These are phyloP conservation scores for Zonotrichia albicollis DNA, from an alignment of 2,797 vertebrate species.

Conservation along the genomic window DNA sequence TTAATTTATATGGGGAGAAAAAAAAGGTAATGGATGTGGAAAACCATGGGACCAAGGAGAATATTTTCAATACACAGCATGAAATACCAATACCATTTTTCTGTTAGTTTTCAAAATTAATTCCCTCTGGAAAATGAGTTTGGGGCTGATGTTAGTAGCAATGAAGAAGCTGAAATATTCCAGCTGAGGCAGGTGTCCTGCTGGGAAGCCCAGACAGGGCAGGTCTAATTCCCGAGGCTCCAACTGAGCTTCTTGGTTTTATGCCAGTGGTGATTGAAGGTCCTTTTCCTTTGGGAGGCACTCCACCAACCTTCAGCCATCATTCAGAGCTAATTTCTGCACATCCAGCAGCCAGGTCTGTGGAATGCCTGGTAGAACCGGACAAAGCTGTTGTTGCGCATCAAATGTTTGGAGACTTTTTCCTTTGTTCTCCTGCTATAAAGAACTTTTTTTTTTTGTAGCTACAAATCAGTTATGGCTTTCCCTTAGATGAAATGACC, in stretches of 20 bases:
- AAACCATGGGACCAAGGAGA: background rate
- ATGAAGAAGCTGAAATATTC: background rate
- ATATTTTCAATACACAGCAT: background rate
- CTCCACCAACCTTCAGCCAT: background rate
- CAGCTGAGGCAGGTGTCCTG: background rate
- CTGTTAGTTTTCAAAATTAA: background rate
- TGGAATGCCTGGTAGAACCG: background rate
- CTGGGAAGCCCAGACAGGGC: background rate
- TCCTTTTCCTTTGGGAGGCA: background rate
- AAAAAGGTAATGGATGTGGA: background rate
- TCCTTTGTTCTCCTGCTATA: background rate
- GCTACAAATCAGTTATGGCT: background rate
- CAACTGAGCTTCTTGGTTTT: background rate
- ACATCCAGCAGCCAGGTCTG: background rate
- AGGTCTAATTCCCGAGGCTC: background rate
- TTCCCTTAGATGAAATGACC: background rate
- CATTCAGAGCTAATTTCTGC: background rate
- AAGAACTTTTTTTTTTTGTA: accelerated
- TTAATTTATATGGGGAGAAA: background rate
- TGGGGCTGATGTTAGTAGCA: background rate
- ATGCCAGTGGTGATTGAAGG: accelerated
- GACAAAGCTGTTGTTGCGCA: accelerated
- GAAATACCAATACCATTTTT: background rate
- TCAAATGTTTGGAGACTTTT: background rate
- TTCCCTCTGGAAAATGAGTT: background rate